Evolutionary conservation across 1,140 invertebrate genomes (phyloP).

Genomic region (Cherax destructor): DNA sequence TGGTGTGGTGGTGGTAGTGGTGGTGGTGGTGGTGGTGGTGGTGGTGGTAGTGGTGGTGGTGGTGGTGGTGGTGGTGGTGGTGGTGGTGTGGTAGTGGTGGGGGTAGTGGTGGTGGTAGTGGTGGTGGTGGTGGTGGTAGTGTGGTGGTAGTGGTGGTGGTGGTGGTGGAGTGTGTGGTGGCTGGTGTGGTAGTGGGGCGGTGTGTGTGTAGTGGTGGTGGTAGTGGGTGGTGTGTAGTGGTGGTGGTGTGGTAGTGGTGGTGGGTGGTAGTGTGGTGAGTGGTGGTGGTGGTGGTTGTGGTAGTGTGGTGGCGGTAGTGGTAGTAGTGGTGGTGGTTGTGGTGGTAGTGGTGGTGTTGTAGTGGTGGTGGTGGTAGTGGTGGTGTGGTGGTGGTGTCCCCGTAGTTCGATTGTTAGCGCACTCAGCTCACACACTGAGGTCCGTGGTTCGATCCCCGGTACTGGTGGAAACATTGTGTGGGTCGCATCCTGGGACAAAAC

Average conservation of each 20-base stretch:
- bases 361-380: constrained; percentile 9
- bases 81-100: background rate
- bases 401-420: background rate
- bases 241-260: background rate
- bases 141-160: constrained; percentile 14
- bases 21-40: background rate
- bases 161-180: no score
- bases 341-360: no score
- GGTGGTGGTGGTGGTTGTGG: background rate
- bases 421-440: no score
- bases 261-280: background rate
- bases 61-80: background rate
- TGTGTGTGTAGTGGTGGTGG: constrained; percentile 1
- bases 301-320: no score
- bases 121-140: constrained; percentile 15
- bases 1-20: constrained; percentile 11
- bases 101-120: background rate
- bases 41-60: background rate
- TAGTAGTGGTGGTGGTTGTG: no score
- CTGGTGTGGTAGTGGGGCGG: no score
- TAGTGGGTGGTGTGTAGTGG: constrained; percentile 4
- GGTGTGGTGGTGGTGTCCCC: background rate
- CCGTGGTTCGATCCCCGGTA: no score
- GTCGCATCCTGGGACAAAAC: no score
- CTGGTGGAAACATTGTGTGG: no score